Percentiles rank a stretch among this genome's conserved stretches.
These are phyloP conservation scores for Lethrus apterus DNA, from an alignment of 1,140 invertebrate genomes.

Conservation along the genomic window DNA sequence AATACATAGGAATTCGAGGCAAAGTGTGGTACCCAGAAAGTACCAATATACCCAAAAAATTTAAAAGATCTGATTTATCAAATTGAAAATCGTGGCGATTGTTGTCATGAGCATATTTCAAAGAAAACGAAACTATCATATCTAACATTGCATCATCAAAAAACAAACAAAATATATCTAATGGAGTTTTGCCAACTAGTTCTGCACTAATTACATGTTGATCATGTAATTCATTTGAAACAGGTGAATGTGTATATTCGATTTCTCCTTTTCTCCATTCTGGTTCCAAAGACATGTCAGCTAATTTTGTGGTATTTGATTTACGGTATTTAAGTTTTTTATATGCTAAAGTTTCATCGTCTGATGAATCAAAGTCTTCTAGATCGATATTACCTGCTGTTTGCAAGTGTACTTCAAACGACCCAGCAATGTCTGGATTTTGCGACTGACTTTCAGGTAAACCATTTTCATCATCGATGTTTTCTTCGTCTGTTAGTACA, in stretches of 20 bases:
- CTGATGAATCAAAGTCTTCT: neutral
- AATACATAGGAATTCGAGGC: constrained; percentile 6
- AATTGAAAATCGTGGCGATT: constrained; percentile 9
- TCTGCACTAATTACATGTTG: neutral
- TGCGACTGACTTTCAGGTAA: neutral
- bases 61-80: neutral
- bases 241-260: too few relatives aligned
- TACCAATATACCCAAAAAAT: constrained; percentile 5
- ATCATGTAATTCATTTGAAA: too few relatives aligned
- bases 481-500: neutral
- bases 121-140: neutral
- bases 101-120: constrained; percentile 6
- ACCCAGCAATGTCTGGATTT: neutral
- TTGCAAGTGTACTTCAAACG: neutral
- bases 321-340: too few relatives aligned
- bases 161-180: constrained; percentile 4
- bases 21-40: constrained; percentile 9
- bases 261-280: too few relatives aligned
- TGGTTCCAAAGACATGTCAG: too few relatives aligned
- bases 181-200: constrained; percentile 3
- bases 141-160: constrained; percentile 1
- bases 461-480: neutral
- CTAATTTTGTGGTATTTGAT: too few relatives aligned
- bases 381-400: neutral
- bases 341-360: neutral